Conservation (phyloP, 2,888 invertebrate species). For the Gryllus longicercus region DNA sequence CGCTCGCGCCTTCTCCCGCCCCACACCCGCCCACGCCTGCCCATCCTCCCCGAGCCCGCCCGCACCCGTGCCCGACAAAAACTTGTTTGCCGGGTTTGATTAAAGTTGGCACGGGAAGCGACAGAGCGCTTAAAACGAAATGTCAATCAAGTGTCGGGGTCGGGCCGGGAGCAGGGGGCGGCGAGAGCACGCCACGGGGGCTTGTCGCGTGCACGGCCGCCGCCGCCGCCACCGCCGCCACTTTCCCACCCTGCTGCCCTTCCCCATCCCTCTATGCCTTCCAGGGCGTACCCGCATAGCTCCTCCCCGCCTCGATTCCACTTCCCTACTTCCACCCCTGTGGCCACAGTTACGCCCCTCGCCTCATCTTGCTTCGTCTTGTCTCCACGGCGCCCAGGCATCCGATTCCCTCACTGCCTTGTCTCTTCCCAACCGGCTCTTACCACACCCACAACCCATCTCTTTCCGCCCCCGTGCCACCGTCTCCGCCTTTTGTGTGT, state of each 20-base stretch:
- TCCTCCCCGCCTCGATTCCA: no score
- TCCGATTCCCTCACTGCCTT: no score
- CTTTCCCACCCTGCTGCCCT: neutral
- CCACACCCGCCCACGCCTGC: neutral
- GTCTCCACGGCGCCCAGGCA: no score
- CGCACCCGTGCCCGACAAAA: neutral
- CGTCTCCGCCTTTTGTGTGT: no score
- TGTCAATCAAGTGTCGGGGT: neutral
- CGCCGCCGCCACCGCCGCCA: neutral
- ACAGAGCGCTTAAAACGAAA: slow-evolving; percentile 17
- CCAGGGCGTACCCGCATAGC: no score
- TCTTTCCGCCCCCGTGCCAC: accelerated
- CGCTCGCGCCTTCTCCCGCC: neutral
- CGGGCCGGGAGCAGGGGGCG: neutral
- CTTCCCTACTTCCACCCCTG: no score
- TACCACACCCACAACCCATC: no score
- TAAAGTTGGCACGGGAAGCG: slow-evolving; percentile 10
- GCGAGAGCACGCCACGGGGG: neutral
- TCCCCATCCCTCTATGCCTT: neutral
- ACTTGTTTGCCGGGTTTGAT: neutral
- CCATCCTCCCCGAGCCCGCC: neutral
- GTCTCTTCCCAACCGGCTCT: no score
- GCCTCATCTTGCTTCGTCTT: no score
- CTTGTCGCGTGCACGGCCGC: neutral
- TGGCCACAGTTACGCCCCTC: no score